phyloP scores from a whole-genome alignment of 2,797 vertebrate genomes.

The Dendrocincla tyrannina region DNA sequence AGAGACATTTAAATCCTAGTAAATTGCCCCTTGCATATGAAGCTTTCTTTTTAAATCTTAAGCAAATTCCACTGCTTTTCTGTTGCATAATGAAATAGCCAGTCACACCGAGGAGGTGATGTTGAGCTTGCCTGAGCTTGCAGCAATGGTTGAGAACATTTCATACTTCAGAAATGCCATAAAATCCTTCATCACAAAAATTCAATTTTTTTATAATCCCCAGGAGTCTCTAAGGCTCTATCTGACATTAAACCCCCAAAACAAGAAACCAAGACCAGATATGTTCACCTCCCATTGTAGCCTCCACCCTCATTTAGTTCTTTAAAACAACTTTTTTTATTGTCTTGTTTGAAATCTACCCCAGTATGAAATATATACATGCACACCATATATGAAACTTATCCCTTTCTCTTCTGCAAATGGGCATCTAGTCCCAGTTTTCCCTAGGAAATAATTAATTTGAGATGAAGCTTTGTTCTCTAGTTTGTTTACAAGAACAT shows the following conservation, averaged over 20 bases:
- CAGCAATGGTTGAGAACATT: conserved; percentile 40
- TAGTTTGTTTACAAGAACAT: background rate
- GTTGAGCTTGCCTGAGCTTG: conserved; percentile 41
- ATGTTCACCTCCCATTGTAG: background rate
- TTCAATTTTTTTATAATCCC: conserved; percentile 35
- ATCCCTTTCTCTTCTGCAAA: background rate
- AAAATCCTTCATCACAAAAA: conserved; percentile 48
- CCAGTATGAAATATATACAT: background rate
- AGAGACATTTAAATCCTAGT: conserved; percentile 58
- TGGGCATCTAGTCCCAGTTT: background rate
- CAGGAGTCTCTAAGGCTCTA: conserved; percentile 4
- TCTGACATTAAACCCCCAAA: conserved; percentile 26
- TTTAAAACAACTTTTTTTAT: background rate
- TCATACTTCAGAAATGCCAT: conserved; percentile 50
- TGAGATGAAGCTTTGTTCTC: background rate
- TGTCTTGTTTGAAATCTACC: background rate
- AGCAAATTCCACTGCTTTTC: conserved; percentile 49
- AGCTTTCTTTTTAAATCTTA: conserved; percentile 63
- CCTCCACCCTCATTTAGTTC: background rate
- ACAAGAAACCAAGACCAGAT: conserved; percentile 18
- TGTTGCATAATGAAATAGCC: conserved; percentile 39
- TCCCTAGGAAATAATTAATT: background rate
- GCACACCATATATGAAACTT: background rate
- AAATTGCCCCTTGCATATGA: conserved; percentile 51
- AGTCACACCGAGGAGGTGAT: conserved; percentile 26